A percentile compares a stretch with the other conserved stretches of the same genome.
These are phyloP conservation scores for Bemisia tabaci DNA, from an alignment of 1,140 invertebrate genomes.

Conservation along the genomic window DNA sequence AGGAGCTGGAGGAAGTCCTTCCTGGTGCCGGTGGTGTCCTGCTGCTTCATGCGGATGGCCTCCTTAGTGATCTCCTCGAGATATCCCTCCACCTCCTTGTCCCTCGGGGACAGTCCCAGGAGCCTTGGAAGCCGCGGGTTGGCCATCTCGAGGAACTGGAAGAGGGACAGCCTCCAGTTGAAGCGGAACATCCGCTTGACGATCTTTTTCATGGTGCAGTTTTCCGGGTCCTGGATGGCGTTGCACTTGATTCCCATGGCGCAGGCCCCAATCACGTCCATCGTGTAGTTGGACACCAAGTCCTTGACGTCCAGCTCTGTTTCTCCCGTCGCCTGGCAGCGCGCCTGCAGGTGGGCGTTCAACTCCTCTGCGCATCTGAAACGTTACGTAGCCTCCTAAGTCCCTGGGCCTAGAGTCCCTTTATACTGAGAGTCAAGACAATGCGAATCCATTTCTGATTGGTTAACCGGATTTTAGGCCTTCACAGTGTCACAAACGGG, in stretches of 20 bases:
- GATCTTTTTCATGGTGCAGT: slow-evolving; percentile 5
- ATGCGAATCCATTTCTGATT: too few species aligned
- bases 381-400: too few species aligned
- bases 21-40: background rate
- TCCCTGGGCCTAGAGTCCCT: too few species aligned
- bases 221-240: background rate
- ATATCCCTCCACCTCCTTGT: background rate
- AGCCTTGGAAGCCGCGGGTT: background rate
- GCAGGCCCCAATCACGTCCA: slow-evolving; percentile 27
- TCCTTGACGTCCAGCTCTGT: slow-evolving; percentile 23
- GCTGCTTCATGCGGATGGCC: background rate
- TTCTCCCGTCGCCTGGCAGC: slow-evolving; percentile 32
- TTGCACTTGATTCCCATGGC: slow-evolving; percentile 27
- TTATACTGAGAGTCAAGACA: too few species aligned
- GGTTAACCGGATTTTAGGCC: too few species aligned
- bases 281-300: slow-evolving; percentile 21
- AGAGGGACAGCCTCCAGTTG: background rate
- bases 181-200: slow-evolving; percentile 1
- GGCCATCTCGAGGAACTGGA: background rate
- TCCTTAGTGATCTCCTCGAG: background rate
- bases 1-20: background rate
- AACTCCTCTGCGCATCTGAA: too few species aligned
- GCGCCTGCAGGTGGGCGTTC: too few species aligned
- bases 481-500: too few species aligned
- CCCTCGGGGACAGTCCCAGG: background rate